A percentile compares a stretch with the other conserved stretches of the same genome.
Conservation (phyloP, 2,797 vertebrate species). For the Bradypodion ventrale region DNA sequence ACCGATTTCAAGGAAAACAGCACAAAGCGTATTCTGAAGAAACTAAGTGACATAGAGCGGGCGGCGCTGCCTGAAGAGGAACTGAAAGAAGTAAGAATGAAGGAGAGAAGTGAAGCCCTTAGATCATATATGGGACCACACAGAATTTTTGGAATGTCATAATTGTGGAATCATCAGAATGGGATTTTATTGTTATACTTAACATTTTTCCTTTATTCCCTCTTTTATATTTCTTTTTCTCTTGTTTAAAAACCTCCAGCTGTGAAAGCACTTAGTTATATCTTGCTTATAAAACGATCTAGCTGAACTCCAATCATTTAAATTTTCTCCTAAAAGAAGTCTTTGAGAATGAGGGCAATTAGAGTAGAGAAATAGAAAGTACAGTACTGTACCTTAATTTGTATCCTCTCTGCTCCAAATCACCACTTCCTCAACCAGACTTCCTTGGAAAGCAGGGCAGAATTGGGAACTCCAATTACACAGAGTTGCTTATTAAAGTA, state of each 20-base stretch:
- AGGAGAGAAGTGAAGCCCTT: neutral
- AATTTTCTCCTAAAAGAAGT: neutral
- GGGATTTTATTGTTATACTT: neutral
- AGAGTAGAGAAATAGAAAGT: too few relatives aligned
- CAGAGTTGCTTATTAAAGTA: neutral
- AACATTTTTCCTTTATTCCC: neutral
- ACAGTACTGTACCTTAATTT: neutral
- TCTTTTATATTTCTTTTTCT: neutral
- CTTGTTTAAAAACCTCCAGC: too few relatives aligned
- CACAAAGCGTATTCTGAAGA: conserved; percentile 85
- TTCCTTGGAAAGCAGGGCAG: neutral
- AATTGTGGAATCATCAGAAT: neutral
- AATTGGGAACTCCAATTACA: neutral
- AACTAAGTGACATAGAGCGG: conserved; percentile 89
- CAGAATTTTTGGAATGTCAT: neutral
- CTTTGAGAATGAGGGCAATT: neutral
- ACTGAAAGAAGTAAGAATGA: conserved; percentile 83
- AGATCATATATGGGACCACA: neutral
- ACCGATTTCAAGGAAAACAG: conserved; percentile 86
- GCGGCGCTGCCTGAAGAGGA: conserved; percentile 81
- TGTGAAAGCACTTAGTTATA: neutral
- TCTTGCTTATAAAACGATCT: neutral
- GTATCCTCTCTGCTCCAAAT: neutral
- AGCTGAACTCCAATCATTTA: neutral
- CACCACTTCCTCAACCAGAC: neutral